These are phyloP conservation scores for Kryptopterus vitreolus DNA, from an alignment of 2,797 vertebrate genomes.

Conservation along the genomic window DNA sequence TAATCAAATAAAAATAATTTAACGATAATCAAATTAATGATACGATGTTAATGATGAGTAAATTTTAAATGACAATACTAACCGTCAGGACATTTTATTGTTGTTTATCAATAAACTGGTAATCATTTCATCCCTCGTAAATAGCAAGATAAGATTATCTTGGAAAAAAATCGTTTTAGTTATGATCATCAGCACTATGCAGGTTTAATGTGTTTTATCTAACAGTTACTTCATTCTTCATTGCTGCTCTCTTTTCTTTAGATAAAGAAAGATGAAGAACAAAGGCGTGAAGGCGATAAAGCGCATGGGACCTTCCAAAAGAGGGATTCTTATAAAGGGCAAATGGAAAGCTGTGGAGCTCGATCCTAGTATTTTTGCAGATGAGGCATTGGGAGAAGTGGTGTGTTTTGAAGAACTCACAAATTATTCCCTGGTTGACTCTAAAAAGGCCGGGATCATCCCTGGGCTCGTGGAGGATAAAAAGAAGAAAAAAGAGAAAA, in stretches of 20 bases:
- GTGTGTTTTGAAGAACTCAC: constrained; percentile 94
- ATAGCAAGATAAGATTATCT: neutral
- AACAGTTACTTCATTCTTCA: neutral
- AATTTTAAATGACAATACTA: no score
- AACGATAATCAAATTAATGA: no score
- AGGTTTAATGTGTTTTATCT: neutral
- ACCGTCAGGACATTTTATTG: no score
- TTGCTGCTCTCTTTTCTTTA: neutral
- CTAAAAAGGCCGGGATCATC: constrained; percentile 60
- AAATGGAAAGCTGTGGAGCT: constrained; percentile 85
- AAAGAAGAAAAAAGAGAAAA: constrained; percentile 58
- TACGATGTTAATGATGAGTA: no score
- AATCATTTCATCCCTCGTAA: no score
- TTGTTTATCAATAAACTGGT: no score
- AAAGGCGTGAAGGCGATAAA: constrained; percentile 40
- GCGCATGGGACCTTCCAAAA: constrained; percentile 54
- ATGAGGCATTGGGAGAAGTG: constrained; percentile 82
- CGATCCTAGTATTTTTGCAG: constrained; percentile 83
- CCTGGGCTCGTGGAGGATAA: constrained; percentile 56
- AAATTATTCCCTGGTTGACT: constrained; percentile 81
- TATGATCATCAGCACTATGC: neutral
- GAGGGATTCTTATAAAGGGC: constrained; percentile 80
- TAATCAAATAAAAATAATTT: no score
- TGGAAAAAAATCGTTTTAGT: neutral
- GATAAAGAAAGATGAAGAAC: constrained; percentile 48